Conservation (phyloP, 1,140 invertebrate genomes). For the Papilio polyxenes region DNA sequence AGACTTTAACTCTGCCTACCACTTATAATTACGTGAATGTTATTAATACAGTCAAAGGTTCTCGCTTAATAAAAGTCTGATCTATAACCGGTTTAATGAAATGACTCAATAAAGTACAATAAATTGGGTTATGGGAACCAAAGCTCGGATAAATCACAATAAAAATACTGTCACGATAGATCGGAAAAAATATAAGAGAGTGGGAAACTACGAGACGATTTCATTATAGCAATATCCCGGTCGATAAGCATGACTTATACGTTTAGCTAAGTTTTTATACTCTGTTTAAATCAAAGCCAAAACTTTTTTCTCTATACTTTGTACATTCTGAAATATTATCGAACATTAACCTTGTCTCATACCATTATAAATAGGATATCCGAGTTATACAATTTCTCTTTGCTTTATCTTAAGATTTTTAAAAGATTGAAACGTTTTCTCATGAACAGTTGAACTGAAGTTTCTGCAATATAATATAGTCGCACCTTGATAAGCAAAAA, state of each 20-base stretch:
- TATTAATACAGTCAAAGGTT: not conserved
- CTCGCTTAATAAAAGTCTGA: not conserved
- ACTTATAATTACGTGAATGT: not conserved
- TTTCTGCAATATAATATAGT: no score
- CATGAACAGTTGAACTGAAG: no score
- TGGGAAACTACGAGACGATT: slow-evolving; percentile 63
- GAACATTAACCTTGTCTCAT: no score
- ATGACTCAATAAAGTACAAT: slow-evolving; percentile 55
- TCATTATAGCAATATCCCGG: slow-evolving; percentile 67
- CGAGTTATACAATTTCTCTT: no score
- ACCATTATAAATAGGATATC: slow-evolving; percentile 40
- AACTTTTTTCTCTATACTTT: slow-evolving; percentile 34
- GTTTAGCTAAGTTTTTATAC: slow-evolving; percentile 18
- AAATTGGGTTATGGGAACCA: slow-evolving; percentile 76
- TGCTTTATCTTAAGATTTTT: no score
- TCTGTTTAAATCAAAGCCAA: not conserved
- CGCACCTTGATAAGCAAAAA: no score
- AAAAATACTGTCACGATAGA: slow-evolving; percentile 72
- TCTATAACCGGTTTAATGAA: slow-evolving; percentile 41
- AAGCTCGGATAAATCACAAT: slow-evolving; percentile 70
- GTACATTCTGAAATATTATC: not conserved
- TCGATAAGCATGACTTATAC: slow-evolving; percentile 70
- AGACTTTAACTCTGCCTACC: not conserved
- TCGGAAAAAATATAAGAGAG: slow-evolving; percentile 68
- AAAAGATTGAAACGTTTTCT: no score